A percentile compares a stretch with the other conserved stretches of the same genome.
Evolutionary conservation across 2,797 vertebrate species (phyloP).

Genomic region (Otus scops): DNA sequence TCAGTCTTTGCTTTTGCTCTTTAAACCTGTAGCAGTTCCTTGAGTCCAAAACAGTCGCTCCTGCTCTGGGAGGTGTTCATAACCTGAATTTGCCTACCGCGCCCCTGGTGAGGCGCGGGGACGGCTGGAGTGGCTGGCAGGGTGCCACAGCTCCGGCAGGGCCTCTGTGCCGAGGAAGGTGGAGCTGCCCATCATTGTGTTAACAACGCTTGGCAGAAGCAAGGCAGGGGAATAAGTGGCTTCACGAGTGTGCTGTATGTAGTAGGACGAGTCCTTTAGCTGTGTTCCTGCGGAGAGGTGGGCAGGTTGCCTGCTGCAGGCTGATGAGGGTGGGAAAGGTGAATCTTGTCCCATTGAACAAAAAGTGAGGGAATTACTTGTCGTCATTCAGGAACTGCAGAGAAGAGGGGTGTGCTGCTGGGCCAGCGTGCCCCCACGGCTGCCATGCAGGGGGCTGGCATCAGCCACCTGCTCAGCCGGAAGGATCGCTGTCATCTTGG

Average conservation of each 20-base stretch:
- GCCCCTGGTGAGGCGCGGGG: not conserved
- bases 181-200: not conserved
- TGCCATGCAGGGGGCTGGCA: not conserved
- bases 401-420: not conserved
- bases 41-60: not conserved
- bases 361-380: not conserved
- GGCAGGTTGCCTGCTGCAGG: not conserved
- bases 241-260: not conserved
- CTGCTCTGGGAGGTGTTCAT: slow-evolving; percentile 4
- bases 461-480: not conserved
- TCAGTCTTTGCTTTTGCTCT: not conserved
- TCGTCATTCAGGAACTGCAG: fast-evolving
- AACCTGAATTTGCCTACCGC: not conserved
- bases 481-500: not conserved
- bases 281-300: not conserved
- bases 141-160: not conserved
- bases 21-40: not conserved
- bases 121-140: not conserved
- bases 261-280: not conserved
- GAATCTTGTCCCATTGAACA: not conserved
- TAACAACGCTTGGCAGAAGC: not conserved
- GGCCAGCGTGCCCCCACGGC: not conserved
- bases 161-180: not conserved
- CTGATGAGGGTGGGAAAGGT: not conserved
- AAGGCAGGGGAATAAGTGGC: not conserved